Conservation (phyloP, 2,888 invertebrate genomes). For the Coelogynopora nodosa region DNA sequence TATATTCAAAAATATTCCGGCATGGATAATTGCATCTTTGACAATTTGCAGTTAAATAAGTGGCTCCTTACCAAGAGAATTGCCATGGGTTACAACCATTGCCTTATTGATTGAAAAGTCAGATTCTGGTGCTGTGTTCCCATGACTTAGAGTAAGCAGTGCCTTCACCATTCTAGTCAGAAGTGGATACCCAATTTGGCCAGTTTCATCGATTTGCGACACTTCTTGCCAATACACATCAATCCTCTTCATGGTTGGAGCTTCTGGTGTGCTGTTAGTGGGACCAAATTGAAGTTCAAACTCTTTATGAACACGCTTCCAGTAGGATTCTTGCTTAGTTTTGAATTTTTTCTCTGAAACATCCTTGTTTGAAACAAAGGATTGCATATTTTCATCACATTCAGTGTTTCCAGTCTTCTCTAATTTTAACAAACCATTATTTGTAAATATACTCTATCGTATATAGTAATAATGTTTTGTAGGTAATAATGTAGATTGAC, state of each 20-base stretch:
- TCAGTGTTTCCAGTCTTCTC: constrained; percentile 6
- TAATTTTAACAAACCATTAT: not conserved
- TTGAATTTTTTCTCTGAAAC: not conserved
- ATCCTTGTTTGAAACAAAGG: not conserved
- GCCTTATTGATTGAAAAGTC: constrained; percentile 12
- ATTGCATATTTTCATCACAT: not conserved
- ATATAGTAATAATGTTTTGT: no score
- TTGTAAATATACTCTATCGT: no score
- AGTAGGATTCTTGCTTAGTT: not conserved
- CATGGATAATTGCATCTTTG: constrained; percentile 17
- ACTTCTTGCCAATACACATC: constrained; percentile 23
- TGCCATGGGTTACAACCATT: constrained; percentile 9
- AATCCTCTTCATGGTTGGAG: not conserved
- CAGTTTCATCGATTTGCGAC: not conserved
- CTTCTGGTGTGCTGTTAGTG: not conserved
- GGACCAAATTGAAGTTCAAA: not conserved
- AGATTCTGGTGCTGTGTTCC: constrained; percentile 3
- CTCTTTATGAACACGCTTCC: constrained; percentile 20
- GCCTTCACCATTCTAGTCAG: not conserved
- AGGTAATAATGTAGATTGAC: no score
- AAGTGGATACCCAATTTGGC: not conserved
- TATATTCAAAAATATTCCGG: not conserved
- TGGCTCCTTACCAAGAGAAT: not conserved
- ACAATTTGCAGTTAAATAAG: not conserved
- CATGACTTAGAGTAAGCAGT: constrained; percentile 17